phyloP scores from a whole-genome alignment of 1,140 invertebrate genomes.

The Saccostrea cuccullata region DNA sequence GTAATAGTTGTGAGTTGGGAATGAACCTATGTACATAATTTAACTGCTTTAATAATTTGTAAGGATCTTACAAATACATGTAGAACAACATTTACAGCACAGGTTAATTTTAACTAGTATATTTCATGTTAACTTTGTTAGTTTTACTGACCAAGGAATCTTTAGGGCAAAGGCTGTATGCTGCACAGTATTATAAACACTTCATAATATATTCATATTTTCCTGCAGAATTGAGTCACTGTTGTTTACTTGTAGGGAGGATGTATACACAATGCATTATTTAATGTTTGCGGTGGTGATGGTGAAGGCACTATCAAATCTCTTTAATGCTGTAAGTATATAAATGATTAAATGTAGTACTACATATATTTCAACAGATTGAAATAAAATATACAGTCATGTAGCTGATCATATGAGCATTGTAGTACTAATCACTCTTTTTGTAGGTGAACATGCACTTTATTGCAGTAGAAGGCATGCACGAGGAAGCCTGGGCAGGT shows the following conservation, averaged over 20 bases:
- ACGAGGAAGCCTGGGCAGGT: slow-evolving; percentile 98
- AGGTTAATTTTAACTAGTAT: too few species aligned
- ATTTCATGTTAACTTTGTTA: too few species aligned
- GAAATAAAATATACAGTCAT: neutral
- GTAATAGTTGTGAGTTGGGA: too few species aligned
- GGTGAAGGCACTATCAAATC: slow-evolving; percentile 93
- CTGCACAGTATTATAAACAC: too few species aligned
- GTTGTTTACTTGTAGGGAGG: slow-evolving; percentile 79
- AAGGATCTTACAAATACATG: too few species aligned
- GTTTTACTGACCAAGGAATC: too few species aligned
- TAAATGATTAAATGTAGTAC: neutral
- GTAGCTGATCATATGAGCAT: neutral
- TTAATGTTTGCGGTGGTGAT: slow-evolving; percentile 97
- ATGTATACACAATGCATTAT: slow-evolving; percentile 97
- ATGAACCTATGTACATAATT: too few species aligned
- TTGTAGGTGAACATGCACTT: slow-evolving; percentile 94
- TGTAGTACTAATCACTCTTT: neutral
- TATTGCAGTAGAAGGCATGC: slow-evolving; percentile 94
- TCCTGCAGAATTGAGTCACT: too few species aligned
- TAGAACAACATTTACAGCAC: too few species aligned
- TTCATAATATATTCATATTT: too few species aligned
- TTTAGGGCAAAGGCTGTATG: too few species aligned
- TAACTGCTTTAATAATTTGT: too few species aligned
- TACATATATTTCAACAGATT: neutral
- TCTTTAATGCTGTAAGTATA: slow-evolving; percentile 91